Conservation (phyloP, 2,888 invertebrate genomes). For the Pollenia amentaria region DNA sequence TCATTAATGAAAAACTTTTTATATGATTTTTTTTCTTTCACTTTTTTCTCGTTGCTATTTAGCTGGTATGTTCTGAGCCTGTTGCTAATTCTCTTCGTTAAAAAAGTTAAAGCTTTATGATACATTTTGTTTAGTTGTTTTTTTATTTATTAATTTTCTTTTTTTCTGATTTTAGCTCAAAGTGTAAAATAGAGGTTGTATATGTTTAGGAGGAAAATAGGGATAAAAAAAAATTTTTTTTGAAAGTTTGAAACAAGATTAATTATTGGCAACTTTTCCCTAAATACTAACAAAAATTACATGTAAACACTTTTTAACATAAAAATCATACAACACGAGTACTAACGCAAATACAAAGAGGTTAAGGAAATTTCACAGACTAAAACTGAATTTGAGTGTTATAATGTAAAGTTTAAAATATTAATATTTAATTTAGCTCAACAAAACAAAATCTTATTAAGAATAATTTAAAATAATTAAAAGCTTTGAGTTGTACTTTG, state of each 20-base stretch:
- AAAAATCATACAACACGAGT: background rate
- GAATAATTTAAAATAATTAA: too few species aligned
- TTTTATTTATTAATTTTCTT: background rate
- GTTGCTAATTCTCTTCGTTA: slow-evolving; percentile 63
- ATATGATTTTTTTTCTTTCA: slow-evolving; percentile 13
- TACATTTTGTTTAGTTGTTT: slow-evolving; percentile 46
- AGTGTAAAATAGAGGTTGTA: slow-evolving; percentile 31
- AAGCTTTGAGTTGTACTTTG: too few species aligned
- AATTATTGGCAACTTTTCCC: slow-evolving; percentile 69
- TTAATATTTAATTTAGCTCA: too few species aligned
- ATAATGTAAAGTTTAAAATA: background rate
- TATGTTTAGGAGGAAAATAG: slow-evolving; percentile 5
- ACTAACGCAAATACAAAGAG: background rate
- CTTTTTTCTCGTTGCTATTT: slow-evolving; percentile 4
- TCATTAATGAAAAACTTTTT: slow-evolving; percentile 73
- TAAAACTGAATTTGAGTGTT: background rate
- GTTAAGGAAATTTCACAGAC: background rate
- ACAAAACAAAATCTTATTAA: too few species aligned
- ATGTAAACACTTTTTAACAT: background rate
- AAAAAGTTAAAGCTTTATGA: slow-evolving; percentile 55
- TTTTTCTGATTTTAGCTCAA: slow-evolving; percentile 9
- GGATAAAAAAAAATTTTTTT: slow-evolving; percentile 20
- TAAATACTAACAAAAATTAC: slow-evolving; percentile 30
- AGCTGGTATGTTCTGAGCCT: slow-evolving; percentile 37
- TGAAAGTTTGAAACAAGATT: slow-evolving; percentile 64